A percentile compares a stretch with the other conserved stretches of the same genome.
These are phyloP conservation scores for Andrena bucephala DNA, from an alignment of 2,888 invertebrate species.

Conservation along the genomic window DNA sequence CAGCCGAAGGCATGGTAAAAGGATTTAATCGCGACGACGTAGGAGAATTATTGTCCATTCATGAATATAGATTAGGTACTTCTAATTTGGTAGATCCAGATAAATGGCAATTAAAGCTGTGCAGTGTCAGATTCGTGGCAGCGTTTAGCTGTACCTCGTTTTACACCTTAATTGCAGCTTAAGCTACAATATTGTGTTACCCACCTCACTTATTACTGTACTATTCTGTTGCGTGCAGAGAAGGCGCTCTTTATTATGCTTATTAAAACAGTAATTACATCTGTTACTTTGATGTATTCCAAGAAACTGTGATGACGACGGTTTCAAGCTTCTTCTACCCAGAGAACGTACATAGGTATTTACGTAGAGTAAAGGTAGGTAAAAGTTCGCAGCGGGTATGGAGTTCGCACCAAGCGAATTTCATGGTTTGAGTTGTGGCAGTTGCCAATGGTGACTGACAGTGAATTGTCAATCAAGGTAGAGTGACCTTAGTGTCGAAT, in stretches of 20 bases:
- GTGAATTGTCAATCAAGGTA: too few relatives aligned
- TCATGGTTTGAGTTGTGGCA: too few relatives aligned
- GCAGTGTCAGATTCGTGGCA: background rate
- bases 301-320: background rate
- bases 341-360: too few relatives aligned
- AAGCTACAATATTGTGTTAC: background rate
- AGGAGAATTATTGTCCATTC: conserved; percentile 3
- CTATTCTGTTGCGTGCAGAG: background rate
- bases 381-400: too few relatives aligned
- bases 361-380: too few relatives aligned
- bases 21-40: background rate
- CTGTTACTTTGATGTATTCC: background rate
- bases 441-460: too few relatives aligned
- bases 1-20: background rate
- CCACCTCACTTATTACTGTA: background rate
- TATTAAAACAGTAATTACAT: background rate
- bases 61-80: conserved; percentile 3
- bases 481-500: too few relatives aligned
- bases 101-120: conserved; percentile 3
- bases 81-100: conserved; percentile 8
- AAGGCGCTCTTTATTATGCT: background rate
- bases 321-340: background rate
- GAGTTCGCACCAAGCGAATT: too few relatives aligned
- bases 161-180: conserved; percentile 3
- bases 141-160: conserved; percentile 6